Conservation (phyloP, 1,140 invertebrate genomes). For the Andricus grossulariae region DNA sequence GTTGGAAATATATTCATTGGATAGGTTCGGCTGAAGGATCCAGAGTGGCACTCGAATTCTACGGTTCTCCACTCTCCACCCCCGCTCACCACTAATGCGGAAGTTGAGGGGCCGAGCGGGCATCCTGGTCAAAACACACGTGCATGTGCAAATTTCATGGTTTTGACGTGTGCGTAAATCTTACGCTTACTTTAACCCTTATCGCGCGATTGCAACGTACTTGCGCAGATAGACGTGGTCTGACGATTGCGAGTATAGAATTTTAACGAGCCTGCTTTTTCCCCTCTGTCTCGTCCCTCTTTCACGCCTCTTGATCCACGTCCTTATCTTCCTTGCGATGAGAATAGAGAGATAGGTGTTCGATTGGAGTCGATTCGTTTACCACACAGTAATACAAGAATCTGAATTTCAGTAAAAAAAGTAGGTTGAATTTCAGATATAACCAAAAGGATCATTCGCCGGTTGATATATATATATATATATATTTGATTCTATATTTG, state of each 20-base stretch:
- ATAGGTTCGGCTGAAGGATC: background rate
- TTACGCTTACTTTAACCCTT: background rate
- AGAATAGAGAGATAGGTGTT: background rate
- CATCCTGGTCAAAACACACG: background rate
- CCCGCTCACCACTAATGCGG: background rate
- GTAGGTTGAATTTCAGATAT: too few relatives aligned
- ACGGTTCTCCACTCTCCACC: background rate
- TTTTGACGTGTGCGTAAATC: background rate
- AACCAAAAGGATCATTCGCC: too few relatives aligned
- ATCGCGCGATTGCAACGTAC: background rate
- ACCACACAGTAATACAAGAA: too few relatives aligned
- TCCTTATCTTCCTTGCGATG: background rate
- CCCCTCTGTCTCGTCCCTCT: conserved; percentile 18
- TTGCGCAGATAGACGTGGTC: background rate
- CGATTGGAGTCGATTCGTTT: conserved; percentile 11
- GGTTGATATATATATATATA: too few relatives aligned
- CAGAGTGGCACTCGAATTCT: background rate
- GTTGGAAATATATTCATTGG: conserved; percentile 25
- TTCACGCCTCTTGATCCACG: background rate
- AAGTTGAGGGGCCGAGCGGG: background rate
- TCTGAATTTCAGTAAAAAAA: too few relatives aligned
- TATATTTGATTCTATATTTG: too few relatives aligned
- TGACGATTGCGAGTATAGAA: conserved; percentile 7
- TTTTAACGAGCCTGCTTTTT: conserved; percentile 25
- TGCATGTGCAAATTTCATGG: background rate